Base-by-base conservation (phyloP, 2,797 vertebrate genomes). In the Siniperca scherzeri region DNA sequence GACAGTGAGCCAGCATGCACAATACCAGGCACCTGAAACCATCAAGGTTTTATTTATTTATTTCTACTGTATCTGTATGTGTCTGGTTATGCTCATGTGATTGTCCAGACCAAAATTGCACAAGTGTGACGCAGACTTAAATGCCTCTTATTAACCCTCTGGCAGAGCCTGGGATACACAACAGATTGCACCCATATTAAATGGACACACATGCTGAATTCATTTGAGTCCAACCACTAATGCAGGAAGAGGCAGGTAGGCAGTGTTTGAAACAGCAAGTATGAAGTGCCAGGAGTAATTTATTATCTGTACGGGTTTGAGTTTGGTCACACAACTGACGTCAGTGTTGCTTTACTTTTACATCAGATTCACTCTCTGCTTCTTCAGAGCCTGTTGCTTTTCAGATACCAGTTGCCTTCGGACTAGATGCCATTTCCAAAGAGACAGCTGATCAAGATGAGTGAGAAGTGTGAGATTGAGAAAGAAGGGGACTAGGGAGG, bases 271-370 rank as follows among this genome's bases (percentile, higher is more conserved):
- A 74, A 74, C 33, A 52, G 30, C 27, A 30, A 46, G 13, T 14
- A 30, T 69, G 50, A 70, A 27, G 36, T 17, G 4, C 11, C 27
- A 14, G 19, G 5, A 40, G n/a, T 4, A 17, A 13, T 40, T 42
- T 42, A 30, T 50, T 50, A 56, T 56, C 22, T 13, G 36, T 0
- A 6, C 1, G 6, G 0, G 42, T 57, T 65, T 44, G 48, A 64
- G 60, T 75, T 65, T 33, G 13, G 38, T 70, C 46, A 60, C 44
- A 44, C 0, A 22, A 12, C 30, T 66, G 50, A 57, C 13, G 2
- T 50, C 38, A 68, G 38, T 10, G 19, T 69, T 78, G 64, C 56
- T 69, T 40, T 25, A n/a, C 30, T 56, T 48, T 78, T 55, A 44
- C 46, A 27, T 66, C 55, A 61, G 22, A 62, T 48, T 80, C 64